Base-by-base conservation (phyloP, 2,888 invertebrate species). In the Amblyteles armatorius region DNA sequence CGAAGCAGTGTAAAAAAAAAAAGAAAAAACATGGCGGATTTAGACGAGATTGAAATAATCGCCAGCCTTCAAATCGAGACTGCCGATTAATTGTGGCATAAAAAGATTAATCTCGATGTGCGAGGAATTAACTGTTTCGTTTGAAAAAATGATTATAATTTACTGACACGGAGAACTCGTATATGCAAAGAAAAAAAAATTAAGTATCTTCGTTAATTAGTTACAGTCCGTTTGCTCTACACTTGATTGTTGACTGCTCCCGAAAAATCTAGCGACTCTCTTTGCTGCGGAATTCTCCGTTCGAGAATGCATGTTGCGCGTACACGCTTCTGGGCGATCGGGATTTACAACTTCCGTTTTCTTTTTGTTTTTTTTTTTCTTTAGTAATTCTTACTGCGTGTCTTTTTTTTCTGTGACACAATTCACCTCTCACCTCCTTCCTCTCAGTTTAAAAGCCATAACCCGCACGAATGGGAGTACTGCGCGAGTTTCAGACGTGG, bases 371-470 rank as follows among this genome's bases (percentile, higher is more conserved):
- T 36, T 7, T 36, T 6, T 36, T 36, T 82, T 50, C 29, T 72
- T 50, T 57, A 77, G 60, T 67, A 36, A 26, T 52, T 40, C 79
- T 77, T 67, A 68, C 63, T 81, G 65, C 63, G 74, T 52, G 76
- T 69, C 79, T 79, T 87, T 88, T 86, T 88, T 88, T 87, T 89
- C 87, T 88, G 87, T 86, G 86, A 89, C 85, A 89, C 89, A 91
- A 91, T 92, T 90, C 90, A 89, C 88, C 88, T 92, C 92, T 68
- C 68, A 55, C 55, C 78, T 93, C 93, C 93, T 93, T 93, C 93
- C 93, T 93, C 93, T 94, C 94, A 92, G 92, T 93, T 93, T 93
- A 92, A 88, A 91, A 93, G 90, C 87, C 90, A 88, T 83, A 76
- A 9, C 26, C 74, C 60, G 60, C 26, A 63, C 73, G 29, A 29